phyloP scores from a whole-genome alignment of 2,113 vertebrate genomes.

The Psephotus haematonotus region DNA sequence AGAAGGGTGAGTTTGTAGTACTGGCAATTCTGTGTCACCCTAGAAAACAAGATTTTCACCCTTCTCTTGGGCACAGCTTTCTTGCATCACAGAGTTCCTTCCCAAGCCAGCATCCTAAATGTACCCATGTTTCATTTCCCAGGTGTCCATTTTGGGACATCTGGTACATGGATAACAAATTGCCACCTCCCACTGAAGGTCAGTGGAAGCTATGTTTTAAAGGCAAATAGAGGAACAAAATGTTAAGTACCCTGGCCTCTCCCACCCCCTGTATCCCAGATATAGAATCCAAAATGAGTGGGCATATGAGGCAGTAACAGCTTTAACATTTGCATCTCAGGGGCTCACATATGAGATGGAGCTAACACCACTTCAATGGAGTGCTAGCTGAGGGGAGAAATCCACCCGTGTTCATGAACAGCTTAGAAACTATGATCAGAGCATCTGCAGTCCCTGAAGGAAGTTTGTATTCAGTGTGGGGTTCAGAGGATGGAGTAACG shows the following conservation, averaged over 20 bases:
- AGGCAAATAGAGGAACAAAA: background rate
- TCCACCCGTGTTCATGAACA: background rate
- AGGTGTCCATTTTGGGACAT: background rate
- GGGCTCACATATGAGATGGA: fast-evolving
- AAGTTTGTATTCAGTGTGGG: background rate
- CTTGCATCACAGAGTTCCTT: background rate
- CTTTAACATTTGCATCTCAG: background rate
- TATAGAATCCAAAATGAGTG: background rate
- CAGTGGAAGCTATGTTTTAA: background rate
- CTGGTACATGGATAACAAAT: background rate
- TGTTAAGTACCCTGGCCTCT: background rate
- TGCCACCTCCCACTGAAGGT: background rate
- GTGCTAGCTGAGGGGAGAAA: background rate
- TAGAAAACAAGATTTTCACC: background rate
- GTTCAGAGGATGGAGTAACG: background rate
- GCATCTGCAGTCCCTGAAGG: background rate
- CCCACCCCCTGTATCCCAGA: background rate
- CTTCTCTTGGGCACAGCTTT: background rate
- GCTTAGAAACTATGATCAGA: background rate
- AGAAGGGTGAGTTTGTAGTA: background rate
- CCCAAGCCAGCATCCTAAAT: background rate
- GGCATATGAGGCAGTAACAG: background rate
- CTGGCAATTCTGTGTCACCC: background rate
- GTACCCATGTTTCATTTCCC: background rate
- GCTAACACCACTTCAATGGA: background rate